phyloP scores from a whole-genome alignment of 1,140 invertebrate genomes.

The Sarcophaga peregrina region DNA sequence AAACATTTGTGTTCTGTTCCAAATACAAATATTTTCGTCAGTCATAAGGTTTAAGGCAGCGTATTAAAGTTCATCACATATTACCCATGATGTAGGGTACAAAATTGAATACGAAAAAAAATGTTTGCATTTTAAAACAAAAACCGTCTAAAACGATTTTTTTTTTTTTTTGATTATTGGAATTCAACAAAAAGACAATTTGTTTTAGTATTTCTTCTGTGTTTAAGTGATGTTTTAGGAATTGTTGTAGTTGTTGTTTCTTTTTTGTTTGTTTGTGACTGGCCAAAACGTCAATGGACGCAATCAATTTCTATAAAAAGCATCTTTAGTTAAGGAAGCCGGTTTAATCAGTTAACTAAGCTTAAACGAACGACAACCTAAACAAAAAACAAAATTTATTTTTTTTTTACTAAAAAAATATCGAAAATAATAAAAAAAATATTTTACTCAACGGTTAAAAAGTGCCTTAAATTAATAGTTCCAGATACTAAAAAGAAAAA shows the following conservation, averaged over 20 bases:
- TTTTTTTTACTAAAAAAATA: background rate
- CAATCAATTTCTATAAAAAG: constrained; percentile 60
- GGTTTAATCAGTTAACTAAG: constrained; percentile 65
- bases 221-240: background rate
- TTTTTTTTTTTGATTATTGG: too few species aligned
- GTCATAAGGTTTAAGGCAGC: too few species aligned
- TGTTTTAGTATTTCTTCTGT: background rate
- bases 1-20: too few species aligned
- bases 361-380: constrained; percentile 55
- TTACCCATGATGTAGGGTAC: too few species aligned
- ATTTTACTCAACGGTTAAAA: constrained; percentile 1
- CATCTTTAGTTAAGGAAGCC: constrained; percentile 62
- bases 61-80: too few species aligned
- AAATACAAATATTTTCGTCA: too few species aligned
- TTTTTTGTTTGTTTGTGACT: constrained; percentile 7
- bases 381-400: background rate
- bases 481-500: background rate
- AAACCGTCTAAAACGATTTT: too few species aligned
- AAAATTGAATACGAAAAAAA: too few species aligned
- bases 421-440: constrained; percentile 17
- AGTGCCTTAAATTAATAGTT: background rate
- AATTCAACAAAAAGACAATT: background rate
- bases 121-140: too few species aligned
- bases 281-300: constrained; percentile 35
- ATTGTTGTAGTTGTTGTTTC: constrained; percentile 16